Conservation (phyloP, 2,888 invertebrate species). For the Neria commutata region DNA sequence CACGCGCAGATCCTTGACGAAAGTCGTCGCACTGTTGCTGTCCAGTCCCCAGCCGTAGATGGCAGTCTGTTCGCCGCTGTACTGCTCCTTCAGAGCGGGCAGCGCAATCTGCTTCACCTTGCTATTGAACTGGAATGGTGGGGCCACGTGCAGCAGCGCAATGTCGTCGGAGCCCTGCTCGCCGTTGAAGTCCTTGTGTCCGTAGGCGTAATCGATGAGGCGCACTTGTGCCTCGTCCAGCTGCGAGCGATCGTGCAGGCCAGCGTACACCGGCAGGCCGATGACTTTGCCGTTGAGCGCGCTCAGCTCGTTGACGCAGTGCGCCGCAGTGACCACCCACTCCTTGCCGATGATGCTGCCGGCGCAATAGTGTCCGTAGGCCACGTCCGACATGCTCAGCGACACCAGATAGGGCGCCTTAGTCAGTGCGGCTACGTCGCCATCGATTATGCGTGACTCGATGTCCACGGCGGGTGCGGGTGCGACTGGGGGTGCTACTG, state of each 20-base stretch:
- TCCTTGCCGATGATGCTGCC: constrained; percentile 59
- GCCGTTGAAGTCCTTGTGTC: constrained; percentile 56
- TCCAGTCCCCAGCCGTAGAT: constrained; percentile 52
- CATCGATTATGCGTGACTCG: constrained; percentile 43
- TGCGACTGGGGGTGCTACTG: constrained; percentile 10
- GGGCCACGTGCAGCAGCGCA: constrained; percentile 61
- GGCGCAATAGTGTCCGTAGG: constrained; percentile 60
- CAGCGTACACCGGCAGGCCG: constrained; percentile 47
- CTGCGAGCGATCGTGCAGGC: constrained; percentile 41
- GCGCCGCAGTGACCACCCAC: constrained; percentile 60
- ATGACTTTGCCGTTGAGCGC: constrained; percentile 35
- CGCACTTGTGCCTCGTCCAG: constrained; percentile 46
- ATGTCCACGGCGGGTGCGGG: constrained; percentile 19
- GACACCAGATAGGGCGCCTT: constrained; percentile 48
- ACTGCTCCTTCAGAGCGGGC: constrained; percentile 48
- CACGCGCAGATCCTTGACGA: constrained; percentile 42
- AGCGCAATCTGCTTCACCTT: constrained; percentile 56
- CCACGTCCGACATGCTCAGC: constrained; percentile 38
- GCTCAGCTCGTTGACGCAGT: constrained; percentile 42
- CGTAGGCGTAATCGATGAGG: constrained; percentile 46
- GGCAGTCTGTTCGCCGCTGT: constrained; percentile 31
- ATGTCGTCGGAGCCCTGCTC: constrained; percentile 64
- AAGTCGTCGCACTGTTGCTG: constrained; percentile 34
- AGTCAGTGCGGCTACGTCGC: constrained; percentile 43
- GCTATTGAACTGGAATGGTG: constrained; percentile 48